Conservation (phyloP, 2,797 vertebrate species). For the Megalops cyprinoides region DNA sequence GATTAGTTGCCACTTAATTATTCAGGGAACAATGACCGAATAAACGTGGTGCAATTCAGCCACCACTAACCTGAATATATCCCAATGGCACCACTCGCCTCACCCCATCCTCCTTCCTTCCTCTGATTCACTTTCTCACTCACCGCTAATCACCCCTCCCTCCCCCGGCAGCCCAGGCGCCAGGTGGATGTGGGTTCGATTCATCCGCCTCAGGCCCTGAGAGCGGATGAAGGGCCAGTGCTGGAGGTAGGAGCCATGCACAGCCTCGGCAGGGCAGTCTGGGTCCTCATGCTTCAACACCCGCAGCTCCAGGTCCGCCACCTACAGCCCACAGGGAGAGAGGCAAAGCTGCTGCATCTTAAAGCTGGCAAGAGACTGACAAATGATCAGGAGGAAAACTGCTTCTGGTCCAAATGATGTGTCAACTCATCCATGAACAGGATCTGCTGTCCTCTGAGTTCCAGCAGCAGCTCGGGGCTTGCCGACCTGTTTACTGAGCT, state of each 20-base stretch:
- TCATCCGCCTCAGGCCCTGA: constrained; percentile 78
- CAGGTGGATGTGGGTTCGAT: constrained; percentile 85
- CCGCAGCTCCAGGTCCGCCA: constrained; percentile 77
- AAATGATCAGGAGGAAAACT: background rate
- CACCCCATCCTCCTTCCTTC: background rate
- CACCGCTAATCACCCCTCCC: constrained; percentile 77
- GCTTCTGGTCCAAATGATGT: no score
- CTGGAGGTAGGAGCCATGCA: constrained; percentile 84
- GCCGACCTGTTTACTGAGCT: background rate
- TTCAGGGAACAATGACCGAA: no score
- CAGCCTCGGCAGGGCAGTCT: constrained; percentile 75
- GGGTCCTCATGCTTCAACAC: constrained; percentile 63
- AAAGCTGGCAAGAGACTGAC: background rate
- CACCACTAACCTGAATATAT: no score
- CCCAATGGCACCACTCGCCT: background rate
- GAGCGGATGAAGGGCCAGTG: constrained; percentile 81
- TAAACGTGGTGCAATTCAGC: no score
- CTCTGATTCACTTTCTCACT: constrained; percentile 49
- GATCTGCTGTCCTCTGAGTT: background rate
- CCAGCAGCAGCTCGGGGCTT: background rate
- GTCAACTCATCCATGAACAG: background rate
- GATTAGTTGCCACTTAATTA: no score
- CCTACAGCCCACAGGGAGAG: constrained; percentile 59
- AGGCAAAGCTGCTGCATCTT: background rate
- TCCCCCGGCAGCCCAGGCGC: constrained; percentile 79